phyloP scores from a whole-genome alignment of 2,113 vertebrate genomes.

The Stigmatopora nigra region DNA sequence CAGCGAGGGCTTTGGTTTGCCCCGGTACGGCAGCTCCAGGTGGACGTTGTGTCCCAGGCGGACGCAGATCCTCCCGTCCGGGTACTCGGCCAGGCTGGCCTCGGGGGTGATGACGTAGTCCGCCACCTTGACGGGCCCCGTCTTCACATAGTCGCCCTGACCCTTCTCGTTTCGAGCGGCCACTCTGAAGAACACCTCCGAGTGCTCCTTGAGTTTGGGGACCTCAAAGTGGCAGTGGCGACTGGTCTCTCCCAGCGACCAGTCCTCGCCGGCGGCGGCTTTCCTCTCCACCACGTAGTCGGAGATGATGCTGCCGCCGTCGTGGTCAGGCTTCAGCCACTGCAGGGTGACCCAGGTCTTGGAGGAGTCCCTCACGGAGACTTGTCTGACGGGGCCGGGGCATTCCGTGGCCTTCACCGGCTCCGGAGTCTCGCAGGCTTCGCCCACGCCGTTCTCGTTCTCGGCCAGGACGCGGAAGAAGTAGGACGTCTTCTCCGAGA shows the following conservation, averaged over 20 bases:
- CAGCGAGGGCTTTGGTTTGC: conserved; percentile 86
- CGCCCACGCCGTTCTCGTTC: conserved; percentile 93
- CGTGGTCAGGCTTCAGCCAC: conserved; percentile 94
- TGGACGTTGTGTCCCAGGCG: conserved; percentile 92
- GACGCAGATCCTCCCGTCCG: conserved; percentile 75
- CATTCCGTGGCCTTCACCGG: conserved; percentile 88
- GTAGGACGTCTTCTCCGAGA: conserved; percentile 89
- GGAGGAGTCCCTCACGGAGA: conserved; percentile 92
- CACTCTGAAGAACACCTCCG: conserved; percentile 86
- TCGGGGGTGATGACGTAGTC: conserved; percentile 90
- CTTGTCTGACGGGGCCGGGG: conserved; percentile 84
- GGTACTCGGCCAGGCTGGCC: conserved; percentile 85
- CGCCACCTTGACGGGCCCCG: conserved; percentile 86
- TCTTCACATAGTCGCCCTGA: conserved; percentile 76
- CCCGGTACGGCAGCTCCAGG: conserved; percentile 88
- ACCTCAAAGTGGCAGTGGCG: conserved; percentile 84
- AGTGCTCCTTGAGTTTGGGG: conserved; percentile 87
- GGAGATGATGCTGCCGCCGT: conserved; percentile 91
- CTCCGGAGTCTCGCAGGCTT: conserved; percentile 84
- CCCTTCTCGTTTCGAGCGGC: conserved; percentile 94
- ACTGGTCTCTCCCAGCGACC: conserved; percentile 82
- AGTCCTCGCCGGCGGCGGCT: conserved; percentile 72
- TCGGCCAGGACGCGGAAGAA: conserved; percentile 95
- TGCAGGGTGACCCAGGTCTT: conserved; percentile 86
- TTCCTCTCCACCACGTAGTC: conserved; percentile 92